Percentiles rank a stretch among this genome's conserved stretches.
Conservation (phyloP, 2,888 invertebrate species). For the Eilema griseolum region DNA sequence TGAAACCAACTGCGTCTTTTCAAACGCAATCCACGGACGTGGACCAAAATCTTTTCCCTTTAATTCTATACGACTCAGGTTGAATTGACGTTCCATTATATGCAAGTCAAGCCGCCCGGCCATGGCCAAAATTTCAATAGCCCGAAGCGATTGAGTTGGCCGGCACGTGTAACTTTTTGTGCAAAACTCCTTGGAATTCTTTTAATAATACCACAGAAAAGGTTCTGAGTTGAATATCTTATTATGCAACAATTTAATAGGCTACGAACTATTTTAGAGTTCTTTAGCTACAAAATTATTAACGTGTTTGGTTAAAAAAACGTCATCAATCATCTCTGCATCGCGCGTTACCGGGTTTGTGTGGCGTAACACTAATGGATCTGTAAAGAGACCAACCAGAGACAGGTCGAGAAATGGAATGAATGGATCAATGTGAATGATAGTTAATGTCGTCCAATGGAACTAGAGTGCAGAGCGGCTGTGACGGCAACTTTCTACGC, state of each 20-base stretch:
- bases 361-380: conserved; percentile 48
- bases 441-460: conserved; percentile 51
- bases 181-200: conserved; percentile 80
- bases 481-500: conserved; percentile 83
- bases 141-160: conserved; percentile 76
- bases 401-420: conserved; percentile 41
- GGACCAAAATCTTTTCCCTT: conserved; percentile 55
- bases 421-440: conserved; percentile 55
- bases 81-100: conserved; percentile 80
- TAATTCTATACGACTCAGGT: conserved; percentile 63
- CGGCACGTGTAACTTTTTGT: conserved; percentile 86
- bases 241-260: conserved; percentile 81
- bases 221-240: conserved; percentile 77
- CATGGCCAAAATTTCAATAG: conserved; percentile 84
- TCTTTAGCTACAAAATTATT: conserved; percentile 61
- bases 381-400: conserved; percentile 33
- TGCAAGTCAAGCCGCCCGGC: conserved; percentile 71
- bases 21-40: conserved; percentile 34
- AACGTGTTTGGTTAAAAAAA: conserved; percentile 54
- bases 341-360: conserved; percentile 59
- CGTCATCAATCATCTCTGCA: conserved; percentile 55
- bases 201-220: conserved; percentile 71
- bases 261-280: conserved; percentile 57
- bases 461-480: conserved; percentile 62
- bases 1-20: conserved; percentile 20